Base-by-base conservation (phyloP, 1,140 invertebrate species). In the Venustaconcha ellipsiformis region DNA sequence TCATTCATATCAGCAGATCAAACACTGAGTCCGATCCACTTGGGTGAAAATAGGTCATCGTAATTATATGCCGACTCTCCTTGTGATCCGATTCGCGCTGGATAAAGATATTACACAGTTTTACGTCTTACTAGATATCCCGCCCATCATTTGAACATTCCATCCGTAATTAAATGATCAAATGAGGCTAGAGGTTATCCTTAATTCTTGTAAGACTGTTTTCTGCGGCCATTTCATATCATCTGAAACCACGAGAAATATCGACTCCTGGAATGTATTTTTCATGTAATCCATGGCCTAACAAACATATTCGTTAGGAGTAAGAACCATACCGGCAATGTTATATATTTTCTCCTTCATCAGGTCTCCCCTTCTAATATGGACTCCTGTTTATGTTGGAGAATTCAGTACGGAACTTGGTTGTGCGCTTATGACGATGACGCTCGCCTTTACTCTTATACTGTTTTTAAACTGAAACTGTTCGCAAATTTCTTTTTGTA, bases 81-180 rank as follows among this genome's bases (percentile, higher is more conserved):
- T 14, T 59, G 57, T 0, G 80, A 70, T 14, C 73, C 73, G 15
- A 75, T 68, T 57, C 26, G n/a, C 14, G 74, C 30, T 30, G 70
- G 78, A n/a, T 80, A 74, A 20, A 68, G 74, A 64, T 80, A 86
- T 60, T 86, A 85, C 13, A 85, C 37, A 2, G 72, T 72, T 6
- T 78, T 64, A 23, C 87, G 86, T 55, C 83, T 79, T 8, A 81
- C 80, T 48, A 87, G 70, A 76, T 78, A 86, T 0, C 79, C 84
- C 14, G 70, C 79, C 84, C 84, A 87, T 81, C 84, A 86, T 6
- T 84, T 82, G 70, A 72, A 87, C 3, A 79, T 82, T 12, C 85
- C 85, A 26, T 59, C 66, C 1, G 81, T 80, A n/a, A 87, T 83
- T 26, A 72, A 76, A 66, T 87, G 85, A 73, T 87, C 79, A 76